phyloP scores from a whole-genome alignment of 1,140 invertebrate species.

The Rhizoglyphus robini region DNA sequence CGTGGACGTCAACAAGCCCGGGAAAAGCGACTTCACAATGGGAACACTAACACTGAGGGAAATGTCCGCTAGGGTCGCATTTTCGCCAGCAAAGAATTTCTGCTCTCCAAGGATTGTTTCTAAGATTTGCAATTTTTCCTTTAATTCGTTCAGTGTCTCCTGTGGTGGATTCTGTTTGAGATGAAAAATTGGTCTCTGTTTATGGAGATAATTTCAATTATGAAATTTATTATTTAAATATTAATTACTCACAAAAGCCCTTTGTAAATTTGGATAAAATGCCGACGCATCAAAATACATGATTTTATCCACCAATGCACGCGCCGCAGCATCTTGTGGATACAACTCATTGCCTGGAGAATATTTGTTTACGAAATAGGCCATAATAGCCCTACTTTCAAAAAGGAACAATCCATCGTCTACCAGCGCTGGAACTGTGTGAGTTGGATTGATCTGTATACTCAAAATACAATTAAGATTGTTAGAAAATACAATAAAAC shows the following conservation, averaged over 20 bases:
- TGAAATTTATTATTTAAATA: too few species aligned
- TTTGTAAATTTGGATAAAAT: constrained; percentile 33
- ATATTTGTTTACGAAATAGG: constrained; percentile 36
- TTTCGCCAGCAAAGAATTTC: constrained; percentile 33
- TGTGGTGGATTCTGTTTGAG: background rate
- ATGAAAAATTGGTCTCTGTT: background rate
- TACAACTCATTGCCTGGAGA: constrained; percentile 49
- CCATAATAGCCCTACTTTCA: constrained; percentile 35
- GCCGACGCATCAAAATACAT: constrained; percentile 50
- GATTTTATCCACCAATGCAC: constrained; percentile 54
- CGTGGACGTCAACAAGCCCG: background rate
- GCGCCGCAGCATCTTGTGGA: constrained; percentile 48
- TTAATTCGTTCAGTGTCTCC: background rate
- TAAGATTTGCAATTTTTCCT: background rate
- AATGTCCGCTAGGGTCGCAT: constrained; percentile 52
- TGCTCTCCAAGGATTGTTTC: constrained; percentile 19
- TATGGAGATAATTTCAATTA: too few species aligned
- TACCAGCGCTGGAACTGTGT: constrained; percentile 51
- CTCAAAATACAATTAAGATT: too few species aligned
- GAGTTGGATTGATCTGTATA: constrained; percentile 53
- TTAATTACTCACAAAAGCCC: background rate
- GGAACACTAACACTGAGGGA: constrained; percentile 29
- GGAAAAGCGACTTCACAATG: constrained; percentile 28
- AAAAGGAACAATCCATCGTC: constrained; percentile 47
- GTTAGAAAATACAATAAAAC: too few species aligned